A percentile compares a stretch with the other conserved stretches of the same genome.
phyloP scores from a whole-genome alignment of 35 echinoderm and acorn worm genomes.

The Ophioderma brevispina region DNA sequence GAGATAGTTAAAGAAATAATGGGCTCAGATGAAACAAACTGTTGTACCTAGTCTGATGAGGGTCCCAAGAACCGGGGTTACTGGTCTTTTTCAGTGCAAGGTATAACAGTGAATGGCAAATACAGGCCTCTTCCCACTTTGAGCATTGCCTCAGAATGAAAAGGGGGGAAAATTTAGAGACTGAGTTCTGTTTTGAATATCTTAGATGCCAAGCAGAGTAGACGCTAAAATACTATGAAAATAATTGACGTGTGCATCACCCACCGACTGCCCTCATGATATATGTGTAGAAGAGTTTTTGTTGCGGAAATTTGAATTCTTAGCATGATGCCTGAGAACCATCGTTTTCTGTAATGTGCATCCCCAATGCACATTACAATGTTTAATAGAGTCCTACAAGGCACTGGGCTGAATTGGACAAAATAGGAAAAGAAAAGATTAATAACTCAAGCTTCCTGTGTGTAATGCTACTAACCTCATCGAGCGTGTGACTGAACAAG shows the following conservation, averaged over 20 bases:
- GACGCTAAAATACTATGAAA: background rate
- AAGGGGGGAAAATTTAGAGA: background rate
- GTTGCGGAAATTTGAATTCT: background rate
- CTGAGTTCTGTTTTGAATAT: background rate
- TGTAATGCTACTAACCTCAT: background rate
- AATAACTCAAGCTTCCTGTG: background rate
- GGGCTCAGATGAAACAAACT: background rate
- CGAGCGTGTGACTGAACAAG: conserved; percentile 6
- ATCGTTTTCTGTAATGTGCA: conserved; percentile 15
- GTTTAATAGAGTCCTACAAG: conserved; percentile 15
- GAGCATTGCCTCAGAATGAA: background rate
- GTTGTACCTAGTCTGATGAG: background rate
- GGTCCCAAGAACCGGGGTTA: background rate
- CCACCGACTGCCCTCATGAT: background rate
- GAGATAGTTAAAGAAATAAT: conserved; percentile 15
- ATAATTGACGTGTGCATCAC: background rate
- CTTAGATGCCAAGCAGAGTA: background rate
- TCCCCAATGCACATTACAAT: background rate
- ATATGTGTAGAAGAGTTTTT: background rate
- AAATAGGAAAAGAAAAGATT: background rate
- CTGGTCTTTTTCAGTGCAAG: background rate
- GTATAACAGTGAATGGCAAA: background rate
- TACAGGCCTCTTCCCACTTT: background rate
- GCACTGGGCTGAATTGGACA: conserved; percentile 12
- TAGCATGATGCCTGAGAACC: background rate